Base-by-base conservation (phyloP, 1,140 invertebrate species). In the Cephus cinctus region DNA sequence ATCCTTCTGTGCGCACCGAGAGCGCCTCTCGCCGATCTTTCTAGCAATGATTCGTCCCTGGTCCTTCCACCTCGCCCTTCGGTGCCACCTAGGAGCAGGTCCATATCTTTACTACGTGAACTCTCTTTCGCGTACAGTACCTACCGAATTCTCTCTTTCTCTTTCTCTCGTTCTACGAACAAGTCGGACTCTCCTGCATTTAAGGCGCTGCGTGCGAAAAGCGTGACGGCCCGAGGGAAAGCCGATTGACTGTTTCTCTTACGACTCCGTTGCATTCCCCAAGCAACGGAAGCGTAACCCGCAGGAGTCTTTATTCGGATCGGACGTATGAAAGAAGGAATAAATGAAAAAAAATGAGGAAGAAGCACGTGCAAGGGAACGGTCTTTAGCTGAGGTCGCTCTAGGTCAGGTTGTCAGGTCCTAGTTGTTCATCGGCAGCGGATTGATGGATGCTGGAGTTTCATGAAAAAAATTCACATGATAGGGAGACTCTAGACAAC, bases 181-280 rank as follows among this genome's bases (percentile, higher is more conserved):
- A n/a, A n/a, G n/a, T n/a, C n/a, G n/a, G n/a, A n/a, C n/a, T n/a
- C n/a, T n/a, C n/a, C n/a, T n/a, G n/a, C n/a, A n/a, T n/a, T n/a
- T n/a, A n/a, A n/a, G n/a, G n/a, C n/a, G n/a, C n/a, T n/a, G n/a
- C n/a, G 65, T 63, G 69, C 73, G 65, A 75, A 75, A 75, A 76
- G 73, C 72, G 73, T 76, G 70, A 75, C 73, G 70, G 70, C 62
- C 67, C 57, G 59, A 62, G 71, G 70, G 73, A 75, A 76, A 76
- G 73, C 71, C 69, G 25, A 6, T 8, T 8, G 25, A n/a, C n/a
- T n/a, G n/a, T n/a, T n/a, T n/a, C n/a, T n/a, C n/a, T n/a, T n/a
- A n/a, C n/a, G n/a, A n/a, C n/a, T n/a, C n/a, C n/a, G n/a, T n/a
- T n/a, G n/a, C n/a, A n/a, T n/a, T n/a, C n/a, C n/a, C n/a, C n/a